Base-by-base conservation (phyloP, 2,113 vertebrate genomes). In the Tylochromis polylepis region DNA sequence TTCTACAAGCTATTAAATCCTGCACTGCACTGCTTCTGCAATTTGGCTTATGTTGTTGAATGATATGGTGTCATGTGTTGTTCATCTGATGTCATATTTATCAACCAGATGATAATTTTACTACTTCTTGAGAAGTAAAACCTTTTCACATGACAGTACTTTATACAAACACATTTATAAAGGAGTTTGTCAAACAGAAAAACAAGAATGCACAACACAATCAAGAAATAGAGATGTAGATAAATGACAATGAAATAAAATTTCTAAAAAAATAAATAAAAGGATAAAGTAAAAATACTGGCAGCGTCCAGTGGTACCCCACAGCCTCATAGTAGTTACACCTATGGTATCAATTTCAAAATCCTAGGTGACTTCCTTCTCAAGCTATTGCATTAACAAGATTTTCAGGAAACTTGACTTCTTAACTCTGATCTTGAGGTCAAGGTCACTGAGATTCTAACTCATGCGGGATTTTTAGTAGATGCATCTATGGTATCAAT, bases 81-180 rank as follows among this genome's bases (percentile, higher is more conserved):
- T 67, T 24, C n/a, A 67, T 24, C 22, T 22, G 20, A 41, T 2
- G 11, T 38, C 36, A 41, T 41, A 14, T 67, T 67, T 41, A 9
- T 41, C 36, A 11, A 41, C 20, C 20, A 3, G 36, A 15, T 24
- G 34, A 67, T 22, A 18, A 34, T 65, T 41, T 67, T 24, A 9
- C 3, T 67, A 41, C 12, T 41, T 41, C 36, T 24, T 67, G 11
- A 41, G 15, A 24, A 41, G 36, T 22, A 67, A 67, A 67, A 41
- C 3, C 0, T 41, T 67, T 67, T 67, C 20, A 41, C 36, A 41
- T 15, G 36, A 20, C 36, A 67, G 7, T 36, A 22, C 62, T 24
- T 41, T 67, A 41, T 38, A 67, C 11, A 67, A 41, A 41, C 36
- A 49, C 2, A 0, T 4, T 41, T 41, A 3, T 0, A 67, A 15